Conservation (phyloP, 2,797 vertebrate species). For the Sebastes trivittatus region DNA sequence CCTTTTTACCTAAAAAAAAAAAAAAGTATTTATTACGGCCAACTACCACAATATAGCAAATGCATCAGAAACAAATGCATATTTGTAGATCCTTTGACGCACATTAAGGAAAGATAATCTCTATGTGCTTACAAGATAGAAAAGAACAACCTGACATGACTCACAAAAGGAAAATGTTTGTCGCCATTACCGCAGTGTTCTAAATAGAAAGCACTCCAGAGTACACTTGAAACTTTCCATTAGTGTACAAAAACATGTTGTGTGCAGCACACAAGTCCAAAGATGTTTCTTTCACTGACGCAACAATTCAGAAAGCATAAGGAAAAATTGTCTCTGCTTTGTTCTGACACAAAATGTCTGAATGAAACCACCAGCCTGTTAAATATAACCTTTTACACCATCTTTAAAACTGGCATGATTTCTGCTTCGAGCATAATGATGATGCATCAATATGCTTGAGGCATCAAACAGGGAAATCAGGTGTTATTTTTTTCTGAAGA, state of each 20-base stretch:
- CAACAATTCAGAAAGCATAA: neutral
- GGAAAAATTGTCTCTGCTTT: neutral
- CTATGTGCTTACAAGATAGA: neutral
- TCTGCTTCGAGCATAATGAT: neutral
- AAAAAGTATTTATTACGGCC: accelerated
- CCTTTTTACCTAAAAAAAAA: conserved; percentile 83
- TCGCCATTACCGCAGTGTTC: neutral
- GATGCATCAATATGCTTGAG: neutral
- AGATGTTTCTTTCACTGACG: neutral
- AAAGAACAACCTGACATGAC: neutral
- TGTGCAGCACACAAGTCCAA: neutral
- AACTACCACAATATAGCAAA: neutral
- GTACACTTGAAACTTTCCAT: neutral
- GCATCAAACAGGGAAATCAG: neutral
- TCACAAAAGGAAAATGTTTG: neutral
- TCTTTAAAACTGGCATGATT: neutral
- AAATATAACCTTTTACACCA: neutral
- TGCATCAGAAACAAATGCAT: neutral
- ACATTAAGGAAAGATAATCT: neutral
- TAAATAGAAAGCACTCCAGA: neutral
- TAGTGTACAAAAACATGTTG: neutral
- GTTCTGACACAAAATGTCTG: neutral
- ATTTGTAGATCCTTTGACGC: neutral
- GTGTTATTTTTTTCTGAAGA: neutral
- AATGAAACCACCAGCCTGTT: neutral